Evolutionary conservation across 1,140 invertebrate species (phyloP), one percentile per base, ranked within the genome.

Genomic region (Potamilus streckersoni): DNA sequence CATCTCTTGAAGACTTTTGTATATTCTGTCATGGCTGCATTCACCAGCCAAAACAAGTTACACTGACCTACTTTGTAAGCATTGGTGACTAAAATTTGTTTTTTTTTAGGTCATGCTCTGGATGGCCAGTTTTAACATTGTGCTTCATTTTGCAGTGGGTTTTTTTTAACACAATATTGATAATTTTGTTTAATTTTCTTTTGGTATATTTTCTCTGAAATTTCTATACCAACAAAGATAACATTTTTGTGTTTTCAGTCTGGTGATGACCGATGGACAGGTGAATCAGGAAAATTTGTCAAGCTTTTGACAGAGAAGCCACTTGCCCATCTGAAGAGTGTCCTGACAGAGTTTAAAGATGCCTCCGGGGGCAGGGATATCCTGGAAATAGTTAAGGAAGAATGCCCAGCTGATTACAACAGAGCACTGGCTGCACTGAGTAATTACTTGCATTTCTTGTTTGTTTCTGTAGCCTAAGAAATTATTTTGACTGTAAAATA

Each of bases 261-360:
- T 63, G 86, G 86, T 19, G 84, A 87, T n/a, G 84, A 83, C 12
- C 67, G 85, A 55, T 87, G 83, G 82, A 77, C 80, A 14, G 80
- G 79, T 77, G 74, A 82, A 20, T 80, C 76, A 64, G 86, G 86
- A 2, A 79, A 80, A 58, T 87, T 87, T 73, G 59, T 87, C 15
- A 85, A 81, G 61, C 62, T 87, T 63, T 72, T 87, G 17, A 76
- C 75, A 56, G 71, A 73, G 14, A 74, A 76, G 61, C 81, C 68
- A 71, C 71, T 74, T 27, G 66, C 71, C 64, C 86, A 87, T 64
- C 76, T 86, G 31, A 72, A 74, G 60, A 79, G 71, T 1, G 79
- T 85, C 20, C 74, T 87, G 14, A 74, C 79, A 38, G 69, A 79
- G 61, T 87, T 81, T 65, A 81, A 83, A 66, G 73, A 73, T 19